Conservation (phyloP, 1,140 invertebrate species). For the Cotesia chilonis region DNA sequence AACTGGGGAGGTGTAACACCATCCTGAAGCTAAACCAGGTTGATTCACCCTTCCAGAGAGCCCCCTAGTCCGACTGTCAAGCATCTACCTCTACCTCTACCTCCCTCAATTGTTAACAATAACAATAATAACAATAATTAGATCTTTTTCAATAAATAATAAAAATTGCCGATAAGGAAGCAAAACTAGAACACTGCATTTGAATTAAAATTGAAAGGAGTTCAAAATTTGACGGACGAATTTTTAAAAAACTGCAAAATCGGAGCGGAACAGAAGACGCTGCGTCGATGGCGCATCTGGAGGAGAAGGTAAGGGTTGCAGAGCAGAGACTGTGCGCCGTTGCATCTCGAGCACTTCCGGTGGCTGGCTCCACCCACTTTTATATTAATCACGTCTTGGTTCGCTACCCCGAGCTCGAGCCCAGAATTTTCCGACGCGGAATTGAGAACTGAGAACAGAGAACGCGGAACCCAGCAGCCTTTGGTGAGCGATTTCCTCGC, state of each 20-base stretch:
- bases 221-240: no score
- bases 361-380: conserved; percentile 64
- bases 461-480: conserved; percentile 45
- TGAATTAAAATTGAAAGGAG: no score
- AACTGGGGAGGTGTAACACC: conserved; percentile 55
- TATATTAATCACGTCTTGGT: conserved; percentile 67
- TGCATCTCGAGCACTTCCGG: conserved; percentile 64
- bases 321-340: conserved; percentile 47
- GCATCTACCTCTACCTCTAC: no score
- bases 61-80: background rate
- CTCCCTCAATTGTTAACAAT: no score
- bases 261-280: no score
- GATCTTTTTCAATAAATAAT: no score
- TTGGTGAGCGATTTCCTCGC: conserved; percentile 61
- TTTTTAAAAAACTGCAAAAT: background rate
- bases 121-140: no score
- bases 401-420: conserved; percentile 48
- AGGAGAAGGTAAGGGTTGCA: conserved; percentile 34
- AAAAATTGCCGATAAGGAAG: no score
- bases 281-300: no score
- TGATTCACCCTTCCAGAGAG: background rate
- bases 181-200: no score
- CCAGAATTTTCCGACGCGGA: background rate
- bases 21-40: conserved; percentile 47
- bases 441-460: background rate